Evolutionary conservation across 1,140 invertebrate genomes (phyloP), one percentile per base, ranked within the genome.

Genomic region (Berghia stephanieae): DNA sequence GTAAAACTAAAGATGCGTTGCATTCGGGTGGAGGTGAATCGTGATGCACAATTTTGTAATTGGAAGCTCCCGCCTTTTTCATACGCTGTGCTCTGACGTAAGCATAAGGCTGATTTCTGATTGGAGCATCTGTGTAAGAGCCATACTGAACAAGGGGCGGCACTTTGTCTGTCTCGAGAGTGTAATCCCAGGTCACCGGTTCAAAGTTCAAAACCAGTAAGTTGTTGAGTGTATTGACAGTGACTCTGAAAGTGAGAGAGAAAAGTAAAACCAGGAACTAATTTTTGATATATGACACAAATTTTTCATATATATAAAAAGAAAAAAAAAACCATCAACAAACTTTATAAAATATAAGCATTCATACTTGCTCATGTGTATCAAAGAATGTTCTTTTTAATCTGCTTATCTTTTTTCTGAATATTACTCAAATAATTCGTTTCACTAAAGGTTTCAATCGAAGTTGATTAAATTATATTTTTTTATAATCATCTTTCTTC

Each of bases 121-220:
- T 81, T 34, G 86, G 86, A 6, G 86, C 83, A 55, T 87, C 86
- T n/a, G 82, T 79, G 73, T 88, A 88, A 4, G 83, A 86, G 2
- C 83, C 81, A 77, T 88, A 88, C 79, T 87, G 83, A 6, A 88
- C 83, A 0, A 87, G 73, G 0, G 88, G 83, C 24, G 86, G 85
- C 18, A 88, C 82, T 72, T 87, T 86, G 80, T 88, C 87, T 40
- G 85, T 85, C 42, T 85, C 84, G 38, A 88, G 75, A 18, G 79
- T 85, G 78, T 90, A 90, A 79, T 89, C 86, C 85, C 85, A 90
- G 42, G 86, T 83, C 0, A 89, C 83, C 63, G 81, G 78, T 76
- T 90, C 89, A 84, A 90, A 90, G 71, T 86, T 87, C 74, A 90
- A 79, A 75, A 88, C 83, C 52, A 90, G 80, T 57, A 90, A 68